A percentile compares a stretch with the other conserved stretches of the same genome.
Evolutionary conservation across 2,113 vertebrate genomes (phyloP).

Genomic region (Lasiurus cinereus): DNA sequence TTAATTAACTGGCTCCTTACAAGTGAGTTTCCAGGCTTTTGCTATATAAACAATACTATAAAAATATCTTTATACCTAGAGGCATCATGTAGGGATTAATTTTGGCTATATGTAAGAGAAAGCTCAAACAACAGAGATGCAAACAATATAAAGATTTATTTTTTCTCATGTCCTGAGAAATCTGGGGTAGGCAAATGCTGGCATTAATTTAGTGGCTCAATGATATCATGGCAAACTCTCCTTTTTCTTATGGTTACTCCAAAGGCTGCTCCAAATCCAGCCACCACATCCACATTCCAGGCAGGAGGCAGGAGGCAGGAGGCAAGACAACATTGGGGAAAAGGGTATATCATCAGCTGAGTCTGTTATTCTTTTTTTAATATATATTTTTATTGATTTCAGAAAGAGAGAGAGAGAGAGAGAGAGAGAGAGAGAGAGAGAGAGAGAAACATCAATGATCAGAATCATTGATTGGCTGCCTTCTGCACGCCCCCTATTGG

Average conservation of each 20-base stretch:
- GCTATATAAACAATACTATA: background rate
- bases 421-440: no score
- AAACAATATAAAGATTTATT: background rate
- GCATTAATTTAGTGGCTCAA: background rate
- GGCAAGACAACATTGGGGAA: background rate
- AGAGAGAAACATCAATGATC: no score
- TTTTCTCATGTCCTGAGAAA: constrained; percentile 39
- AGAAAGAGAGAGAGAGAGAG: no score
- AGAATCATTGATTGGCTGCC: no score
- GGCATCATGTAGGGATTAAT: constrained; percentile 2
- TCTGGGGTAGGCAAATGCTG: background rate
- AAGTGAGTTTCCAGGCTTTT: constrained; percentile 36
- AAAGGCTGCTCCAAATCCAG: background rate
- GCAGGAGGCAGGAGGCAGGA: background rate
- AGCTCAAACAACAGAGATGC: constrained; percentile 4
- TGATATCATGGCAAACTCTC: background rate
- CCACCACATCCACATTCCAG: background rate
- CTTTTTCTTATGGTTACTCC: background rate
- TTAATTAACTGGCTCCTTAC: constrained; percentile 15
- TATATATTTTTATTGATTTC: no score
- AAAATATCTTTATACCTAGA: constrained; percentile 18
- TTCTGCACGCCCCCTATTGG: no score
- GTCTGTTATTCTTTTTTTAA: no score
- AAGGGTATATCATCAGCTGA: background rate
- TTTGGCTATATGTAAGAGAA: constrained; percentile 28